A percentile compares a stretch with the other conserved stretches of the same genome.
These are phyloP conservation scores for Stigmatopora argus DNA, from an alignment of 2,113 vertebrate species.

Conservation along the genomic window DNA sequence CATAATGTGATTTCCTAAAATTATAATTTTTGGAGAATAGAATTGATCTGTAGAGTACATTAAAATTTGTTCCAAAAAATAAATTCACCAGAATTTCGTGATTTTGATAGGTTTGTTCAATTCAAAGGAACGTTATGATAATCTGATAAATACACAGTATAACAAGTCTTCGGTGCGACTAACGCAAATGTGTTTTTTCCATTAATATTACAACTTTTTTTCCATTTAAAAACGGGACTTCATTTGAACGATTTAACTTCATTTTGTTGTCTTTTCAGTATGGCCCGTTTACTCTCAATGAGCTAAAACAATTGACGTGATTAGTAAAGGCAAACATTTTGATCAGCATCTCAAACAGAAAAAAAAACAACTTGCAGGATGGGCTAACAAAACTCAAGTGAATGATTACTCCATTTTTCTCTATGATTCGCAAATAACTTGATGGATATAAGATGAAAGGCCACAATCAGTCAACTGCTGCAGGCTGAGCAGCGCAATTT, in stretches of 20 bases:
- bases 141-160: too few relatives aligned
- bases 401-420: background rate
- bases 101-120: too few relatives aligned
- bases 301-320: conserved; percentile 9
- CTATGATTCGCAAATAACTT: background rate
- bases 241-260: background rate
- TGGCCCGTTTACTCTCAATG: conserved; percentile 7
- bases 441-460: background rate
- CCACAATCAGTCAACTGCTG: conserved; percentile 9
- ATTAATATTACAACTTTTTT: too few relatives aligned
- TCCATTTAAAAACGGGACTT: background rate
- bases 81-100: too few relatives aligned
- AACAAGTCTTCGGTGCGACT: too few relatives aligned
- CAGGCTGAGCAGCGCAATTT: conserved; percentile 33
- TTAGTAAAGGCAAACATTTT: conserved; percentile 21
- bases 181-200: too few relatives aligned
- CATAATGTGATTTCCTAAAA: background rate
- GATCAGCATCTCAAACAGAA: background rate
- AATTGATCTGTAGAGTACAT: background rate
- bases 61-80: too few relatives aligned
- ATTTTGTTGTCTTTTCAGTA: background rate
- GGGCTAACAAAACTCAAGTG: background rate
- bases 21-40: background rate
- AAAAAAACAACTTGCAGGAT: background rate
- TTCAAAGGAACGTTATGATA: too few relatives aligned